phyloP scores from a whole-genome alignment of 2,888 invertebrate species.

The Muscina levida region DNA sequence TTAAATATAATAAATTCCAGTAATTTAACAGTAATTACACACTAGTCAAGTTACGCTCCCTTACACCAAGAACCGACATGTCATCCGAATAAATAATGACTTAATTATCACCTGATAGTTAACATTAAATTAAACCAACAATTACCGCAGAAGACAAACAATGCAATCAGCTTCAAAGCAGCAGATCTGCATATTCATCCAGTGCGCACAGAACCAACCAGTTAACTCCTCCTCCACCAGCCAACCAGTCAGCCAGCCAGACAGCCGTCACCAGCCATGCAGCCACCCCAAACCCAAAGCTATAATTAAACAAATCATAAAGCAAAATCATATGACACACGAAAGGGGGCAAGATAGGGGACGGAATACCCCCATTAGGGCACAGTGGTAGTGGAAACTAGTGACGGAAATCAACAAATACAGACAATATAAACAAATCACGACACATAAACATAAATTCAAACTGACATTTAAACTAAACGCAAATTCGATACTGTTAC shows the following conservation, averaged over 20 bases:
- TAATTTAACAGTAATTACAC: constrained; percentile 24
- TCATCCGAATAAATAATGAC: constrained; percentile 18
- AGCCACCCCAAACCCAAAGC: not conserved
- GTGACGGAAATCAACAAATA: constrained; percentile 3
- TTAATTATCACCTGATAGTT: constrained; percentile 37
- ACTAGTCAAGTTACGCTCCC: not conserved
- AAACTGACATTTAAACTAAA: constrained; percentile 57
- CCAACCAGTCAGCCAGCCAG: not conserved
- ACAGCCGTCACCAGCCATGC: not conserved
- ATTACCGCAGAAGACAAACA: not conserved
- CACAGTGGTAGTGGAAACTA: too few relatives aligned
- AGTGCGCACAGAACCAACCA: not conserved
- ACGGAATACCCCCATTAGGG: not conserved
- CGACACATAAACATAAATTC: constrained; percentile 58
- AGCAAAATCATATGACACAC: constrained; percentile 37
- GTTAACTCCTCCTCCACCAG: not conserved
- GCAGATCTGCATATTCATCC: not conserved
- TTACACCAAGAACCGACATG: not conserved
- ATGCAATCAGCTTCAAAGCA: not conserved
- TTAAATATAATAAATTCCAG: constrained; percentile 11
- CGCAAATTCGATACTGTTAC: not conserved
- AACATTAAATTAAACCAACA: constrained; percentile 33
- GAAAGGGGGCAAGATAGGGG: not conserved
- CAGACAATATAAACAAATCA: constrained; percentile 48
- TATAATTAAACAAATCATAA: constrained; percentile 57